These are phyloP conservation scores for Lagorchestes hirsutus DNA, from an alignment of 2,797 vertebrate species.

Conservation along the genomic window DNA sequence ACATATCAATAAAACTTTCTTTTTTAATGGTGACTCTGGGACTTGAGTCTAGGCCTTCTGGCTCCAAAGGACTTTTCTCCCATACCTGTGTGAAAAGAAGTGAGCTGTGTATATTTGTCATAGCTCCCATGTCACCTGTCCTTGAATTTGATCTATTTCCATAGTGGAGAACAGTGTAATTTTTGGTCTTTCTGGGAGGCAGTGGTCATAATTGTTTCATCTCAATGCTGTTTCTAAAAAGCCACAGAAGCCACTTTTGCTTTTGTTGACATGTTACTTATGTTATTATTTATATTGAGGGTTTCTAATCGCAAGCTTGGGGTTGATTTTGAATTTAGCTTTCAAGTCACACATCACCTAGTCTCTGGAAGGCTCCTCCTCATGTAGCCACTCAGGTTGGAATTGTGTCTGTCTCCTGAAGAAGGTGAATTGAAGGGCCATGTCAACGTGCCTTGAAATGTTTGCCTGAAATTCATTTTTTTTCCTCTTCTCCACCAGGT, in stretches of 20 bases:
- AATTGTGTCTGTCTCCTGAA: slow-evolving; percentile 67
- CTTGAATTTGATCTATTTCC: slow-evolving; percentile 42
- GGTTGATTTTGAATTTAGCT: slow-evolving; percentile 66
- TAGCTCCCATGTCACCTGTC: slow-evolving; percentile 22
- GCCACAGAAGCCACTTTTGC: slow-evolving; percentile 40
- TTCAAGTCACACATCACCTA: slow-evolving; percentile 66
- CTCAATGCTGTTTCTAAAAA: slow-evolving; percentile 53
- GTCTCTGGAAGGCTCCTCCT: slow-evolving; percentile 66
- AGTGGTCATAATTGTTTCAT: slow-evolving; percentile 68
- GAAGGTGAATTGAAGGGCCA: slow-evolving; percentile 50
- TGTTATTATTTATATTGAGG: slow-evolving; percentile 41
- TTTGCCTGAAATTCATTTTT: slow-evolving; percentile 74
- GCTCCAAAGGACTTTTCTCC: not conserved
- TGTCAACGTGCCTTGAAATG: slow-evolving; percentile 61
- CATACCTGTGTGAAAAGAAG: not conserved
- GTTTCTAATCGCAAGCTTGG: slow-evolving; percentile 59
- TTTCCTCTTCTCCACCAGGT: not conserved
- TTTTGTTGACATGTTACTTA: slow-evolving; percentile 52
- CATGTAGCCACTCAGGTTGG: slow-evolving; percentile 44
- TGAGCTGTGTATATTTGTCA: not conserved
- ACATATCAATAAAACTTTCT: not conserved
- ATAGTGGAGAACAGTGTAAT: slow-evolving; percentile 45
- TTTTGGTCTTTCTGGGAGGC: slow-evolving; percentile 57
- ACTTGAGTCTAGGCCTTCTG: not conserved
- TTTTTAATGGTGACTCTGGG: not conserved